phyloP scores from a whole-genome alignment of 2,113 vertebrate genomes.

The Tympanuchus pallidicinctus region DNA sequence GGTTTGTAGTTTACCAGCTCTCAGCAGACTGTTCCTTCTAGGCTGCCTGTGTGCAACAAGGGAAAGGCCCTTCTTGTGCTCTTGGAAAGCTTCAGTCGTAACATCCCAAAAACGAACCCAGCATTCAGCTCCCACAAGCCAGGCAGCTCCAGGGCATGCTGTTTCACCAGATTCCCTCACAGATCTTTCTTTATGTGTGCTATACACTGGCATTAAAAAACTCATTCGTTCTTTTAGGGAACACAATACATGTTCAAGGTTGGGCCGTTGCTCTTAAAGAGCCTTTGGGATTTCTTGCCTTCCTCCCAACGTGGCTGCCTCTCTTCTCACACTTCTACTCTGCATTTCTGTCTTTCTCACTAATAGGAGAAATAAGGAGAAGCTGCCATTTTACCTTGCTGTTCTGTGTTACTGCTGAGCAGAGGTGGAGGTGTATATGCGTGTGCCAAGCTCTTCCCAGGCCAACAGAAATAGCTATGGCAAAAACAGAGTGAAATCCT shows the following conservation, averaged over 20 bases:
- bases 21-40: not conserved
- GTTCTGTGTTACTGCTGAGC: not conserved
- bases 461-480: not conserved
- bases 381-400: not conserved
- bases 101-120: not conserved
- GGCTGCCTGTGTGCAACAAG: not conserved
- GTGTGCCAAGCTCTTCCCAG: not conserved
- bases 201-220: not conserved
- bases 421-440: not conserved
- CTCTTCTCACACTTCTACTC: not conserved
- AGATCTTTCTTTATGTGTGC: not conserved
- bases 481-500: rapidly evolving
- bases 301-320: not conserved
- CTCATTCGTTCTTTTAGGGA: not conserved
- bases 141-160: not conserved
- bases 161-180: not conserved
- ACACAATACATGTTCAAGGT: rapidly evolving
- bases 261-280: not conserved
- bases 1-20: not conserved
- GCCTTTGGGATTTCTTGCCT: not conserved
- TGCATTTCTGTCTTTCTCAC: not conserved
- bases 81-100: not conserved
- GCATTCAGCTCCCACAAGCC: not conserved
- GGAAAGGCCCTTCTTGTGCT: too few relatives aligned
- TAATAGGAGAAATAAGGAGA: not conserved